Conservation (phyloP, 2,888 invertebrate genomes). For the Platycheirus rosarum region DNA sequence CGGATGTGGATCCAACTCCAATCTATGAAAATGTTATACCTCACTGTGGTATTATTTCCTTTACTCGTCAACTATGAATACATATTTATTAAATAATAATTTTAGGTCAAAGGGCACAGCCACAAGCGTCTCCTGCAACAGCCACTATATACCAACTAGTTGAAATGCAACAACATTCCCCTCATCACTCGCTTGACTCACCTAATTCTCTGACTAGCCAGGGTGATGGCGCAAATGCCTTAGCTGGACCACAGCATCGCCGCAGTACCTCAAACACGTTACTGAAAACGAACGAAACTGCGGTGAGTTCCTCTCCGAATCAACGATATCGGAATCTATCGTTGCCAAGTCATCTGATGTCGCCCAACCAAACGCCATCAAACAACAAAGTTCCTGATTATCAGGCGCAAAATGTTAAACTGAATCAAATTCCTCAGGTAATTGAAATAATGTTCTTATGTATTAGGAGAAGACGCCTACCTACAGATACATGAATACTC, state of each 20-base stretch:
- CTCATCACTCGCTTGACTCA: constrained; percentile 59
- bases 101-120: constrained; percentile 82
- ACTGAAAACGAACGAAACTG: constrained; percentile 73
- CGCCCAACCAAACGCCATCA: constrained; percentile 55
- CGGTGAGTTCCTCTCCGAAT: constrained; percentile 75
- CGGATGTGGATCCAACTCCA: constrained; percentile 84
- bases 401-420: constrained; percentile 51
- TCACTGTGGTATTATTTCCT: constrained; percentile 80
- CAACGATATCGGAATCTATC: constrained; percentile 81
- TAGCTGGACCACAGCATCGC: constrained; percentile 80
- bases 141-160: constrained; percentile 81
- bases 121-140: constrained; percentile 82
- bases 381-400: constrained; percentile 51
- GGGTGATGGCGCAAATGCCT: constrained; percentile 76
- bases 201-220: constrained; percentile 72
- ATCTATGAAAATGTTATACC: constrained; percentile 87
- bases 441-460: no score
- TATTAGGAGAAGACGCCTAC: no score
- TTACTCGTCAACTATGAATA: background rate
- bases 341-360: constrained; percentile 79
- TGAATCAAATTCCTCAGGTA: constrained; percentile 68
- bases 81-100: background rate
- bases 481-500: no score
- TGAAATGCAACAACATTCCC: constrained; percentile 76
- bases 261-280: constrained; percentile 80